phyloP scores from a whole-genome alignment of 2,113 vertebrate genomes.

The Isichthys henryi region DNA sequence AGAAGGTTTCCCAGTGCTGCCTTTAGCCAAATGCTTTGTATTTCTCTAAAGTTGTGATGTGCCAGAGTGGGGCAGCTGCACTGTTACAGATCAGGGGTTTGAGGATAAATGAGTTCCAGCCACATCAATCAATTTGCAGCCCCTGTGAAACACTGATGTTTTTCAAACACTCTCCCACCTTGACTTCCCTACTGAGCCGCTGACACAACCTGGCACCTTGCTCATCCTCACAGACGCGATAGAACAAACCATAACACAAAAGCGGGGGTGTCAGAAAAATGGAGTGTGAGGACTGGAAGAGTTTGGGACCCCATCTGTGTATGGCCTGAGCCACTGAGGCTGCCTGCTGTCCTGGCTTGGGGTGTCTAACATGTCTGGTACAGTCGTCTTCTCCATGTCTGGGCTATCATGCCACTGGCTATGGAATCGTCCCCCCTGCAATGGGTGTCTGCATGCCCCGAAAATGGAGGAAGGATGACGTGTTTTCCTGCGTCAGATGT shows the following conservation, averaged over 20 bases:
- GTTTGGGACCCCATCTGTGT: neutral
- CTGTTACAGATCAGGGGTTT: neutral
- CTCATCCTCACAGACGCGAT: neutral
- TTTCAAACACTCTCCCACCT: neutral
- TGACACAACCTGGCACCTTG: slow-evolving; percentile 9
- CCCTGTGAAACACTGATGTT: neutral
- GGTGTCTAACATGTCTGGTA: neutral
- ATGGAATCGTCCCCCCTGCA: neutral
- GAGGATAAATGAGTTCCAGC: neutral
- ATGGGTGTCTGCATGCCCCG: neutral
- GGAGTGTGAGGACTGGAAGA: neutral
- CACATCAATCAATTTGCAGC: neutral
- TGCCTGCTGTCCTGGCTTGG: neutral
- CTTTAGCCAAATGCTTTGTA: neutral
- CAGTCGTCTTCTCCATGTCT: neutral
- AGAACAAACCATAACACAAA: neutral
- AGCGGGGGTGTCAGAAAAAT: neutral
- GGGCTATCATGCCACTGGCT: neutral
- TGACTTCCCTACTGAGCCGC: neutral
- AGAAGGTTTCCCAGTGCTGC: neutral
- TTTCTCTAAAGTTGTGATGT: neutral
- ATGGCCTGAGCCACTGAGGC: neutral
- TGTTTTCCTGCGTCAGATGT: neutral
- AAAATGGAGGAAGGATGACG: neutral
- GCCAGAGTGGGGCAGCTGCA: neutral